These are phyloP conservation scores for Chrysochloris asiatica DNA, from an alignment of 2,113 vertebrate genomes.

Conservation along the genomic window DNA sequence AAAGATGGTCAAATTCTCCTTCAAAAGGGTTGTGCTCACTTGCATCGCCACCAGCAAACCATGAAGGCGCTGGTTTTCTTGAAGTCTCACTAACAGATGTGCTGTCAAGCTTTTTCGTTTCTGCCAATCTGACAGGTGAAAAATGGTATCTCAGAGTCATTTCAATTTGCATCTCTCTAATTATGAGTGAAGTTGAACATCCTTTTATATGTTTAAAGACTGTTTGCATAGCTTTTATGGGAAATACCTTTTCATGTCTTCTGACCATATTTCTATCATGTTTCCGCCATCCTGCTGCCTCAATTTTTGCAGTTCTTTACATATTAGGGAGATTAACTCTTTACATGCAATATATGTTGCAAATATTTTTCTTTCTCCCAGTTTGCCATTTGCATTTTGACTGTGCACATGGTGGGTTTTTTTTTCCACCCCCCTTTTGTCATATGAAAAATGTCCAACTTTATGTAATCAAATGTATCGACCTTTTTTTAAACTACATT, in stretches of 20 bases:
- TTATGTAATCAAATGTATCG: not conserved
- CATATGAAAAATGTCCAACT: not conserved
- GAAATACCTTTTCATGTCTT: not conserved
- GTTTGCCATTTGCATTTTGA: not conserved
- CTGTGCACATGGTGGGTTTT: not conserved
- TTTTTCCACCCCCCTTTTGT: not conserved
- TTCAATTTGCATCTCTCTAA: slow-evolving; percentile 43
- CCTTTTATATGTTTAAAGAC: not conserved
- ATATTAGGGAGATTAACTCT: not conserved
- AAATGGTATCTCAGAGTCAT: not conserved
- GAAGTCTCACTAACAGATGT: not conserved
- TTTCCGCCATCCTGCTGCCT: too few species aligned
- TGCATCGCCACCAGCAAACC: not conserved
- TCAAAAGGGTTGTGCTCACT: fast-evolving
- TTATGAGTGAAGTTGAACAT: not conserved
- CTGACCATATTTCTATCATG: not conserved
- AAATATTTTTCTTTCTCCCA: not conserved
- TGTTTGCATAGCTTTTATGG: not conserved
- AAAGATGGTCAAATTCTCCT: not conserved
- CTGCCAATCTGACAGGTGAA: slow-evolving; percentile 28
- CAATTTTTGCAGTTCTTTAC: not conserved
- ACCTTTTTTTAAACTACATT: not conserved
- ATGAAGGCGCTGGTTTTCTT: not conserved
- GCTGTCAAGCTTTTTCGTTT: not conserved
- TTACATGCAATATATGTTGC: not conserved